phyloP scores from a whole-genome alignment of 2,113 vertebrate species.

The Balaenoptera acutorostrata region DNA sequence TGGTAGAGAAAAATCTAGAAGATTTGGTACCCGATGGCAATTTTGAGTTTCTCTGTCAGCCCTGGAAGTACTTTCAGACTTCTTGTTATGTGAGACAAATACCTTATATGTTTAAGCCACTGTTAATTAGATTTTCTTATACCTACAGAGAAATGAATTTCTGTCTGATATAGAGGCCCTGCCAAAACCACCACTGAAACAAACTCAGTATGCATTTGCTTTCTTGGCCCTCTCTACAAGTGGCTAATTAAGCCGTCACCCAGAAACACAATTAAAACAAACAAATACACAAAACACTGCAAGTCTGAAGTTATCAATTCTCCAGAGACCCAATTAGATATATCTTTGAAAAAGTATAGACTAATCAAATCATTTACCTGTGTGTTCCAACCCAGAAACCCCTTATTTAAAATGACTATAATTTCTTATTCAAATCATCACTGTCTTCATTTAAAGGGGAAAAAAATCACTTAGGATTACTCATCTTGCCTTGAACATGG shows the following conservation, averaged over 20 bases:
- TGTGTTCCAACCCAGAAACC: not conserved
- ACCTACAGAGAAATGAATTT: not conserved
- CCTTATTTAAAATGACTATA: constrained; percentile 11
- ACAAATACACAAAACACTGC: constrained; percentile 21
- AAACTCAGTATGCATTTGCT: fast-evolving
- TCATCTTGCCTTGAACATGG: not conserved
- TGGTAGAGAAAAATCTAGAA: not conserved
- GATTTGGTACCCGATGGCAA: not conserved
- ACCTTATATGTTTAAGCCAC: not conserved
- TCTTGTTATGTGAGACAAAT: not conserved
- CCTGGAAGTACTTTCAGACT: not conserved
- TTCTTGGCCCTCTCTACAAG: not conserved
- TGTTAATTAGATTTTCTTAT: constrained; percentile 47
- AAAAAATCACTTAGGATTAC: not conserved
- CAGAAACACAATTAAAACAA: constrained; percentile 35
- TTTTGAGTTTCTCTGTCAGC: not conserved
- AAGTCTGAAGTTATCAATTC: not conserved
- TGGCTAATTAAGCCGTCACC: not conserved
- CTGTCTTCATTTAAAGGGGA: not conserved
- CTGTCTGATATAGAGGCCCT: not conserved
- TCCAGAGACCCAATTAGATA: not conserved
- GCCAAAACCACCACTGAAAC: not conserved
- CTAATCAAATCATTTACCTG: constrained; percentile 1
- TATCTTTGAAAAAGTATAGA: not conserved
- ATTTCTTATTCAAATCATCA: not conserved